Base-by-base conservation (phyloP, 1,140 invertebrate genomes). In the Eciton burchellii region DNA sequence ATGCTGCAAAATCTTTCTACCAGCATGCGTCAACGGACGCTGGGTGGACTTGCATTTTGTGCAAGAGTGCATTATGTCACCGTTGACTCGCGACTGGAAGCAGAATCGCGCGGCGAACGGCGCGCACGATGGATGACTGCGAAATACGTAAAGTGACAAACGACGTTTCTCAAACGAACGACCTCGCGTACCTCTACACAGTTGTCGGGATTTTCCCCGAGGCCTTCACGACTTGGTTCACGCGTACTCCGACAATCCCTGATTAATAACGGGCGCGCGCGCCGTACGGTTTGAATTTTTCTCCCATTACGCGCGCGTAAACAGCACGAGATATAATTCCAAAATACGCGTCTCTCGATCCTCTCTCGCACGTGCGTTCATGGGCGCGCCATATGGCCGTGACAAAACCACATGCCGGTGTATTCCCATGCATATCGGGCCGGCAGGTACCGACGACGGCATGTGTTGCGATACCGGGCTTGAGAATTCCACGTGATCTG, bases 381-480 rank as follows among this genome's bases (percentile, higher is more conserved):
- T 59, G 45, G 62, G 74, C 68, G 72, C 82, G 29, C 81, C 90
- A 91, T 90, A 90, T 91, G 90, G 89, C 19, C 59, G 21, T 63
- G 82, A 77, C 84, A 82, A 85, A 83, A 88, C 89, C 90, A 91
- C 89, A 91, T 91, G 89, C 83, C 84, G 52, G 81, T 84, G 74
- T 90, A 86, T 91, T 91, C 90, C 90, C 90, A 91, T 90, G 85
- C 82, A 81, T 74, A 79, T 82, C 72, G 71, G 73, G 5, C 24
- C 70, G 74, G 52, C 86, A 88, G 87, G 87, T 88, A 88, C 35
- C 62, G 63, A 84, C 43, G 5, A 21, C 57, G 21, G 81, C 83
- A 73, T 87, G 76, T 84, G 49, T 54, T 54, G 12, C 49, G 14
- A 79, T 43, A 16, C 57, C 0, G 47, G 47, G 47, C 56, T 57